Percentiles rank a stretch among this genome's conserved stretches.
phyloP scores from a whole-genome alignment of 2,113 vertebrate species.

The Pollachius pollachius region DNA sequence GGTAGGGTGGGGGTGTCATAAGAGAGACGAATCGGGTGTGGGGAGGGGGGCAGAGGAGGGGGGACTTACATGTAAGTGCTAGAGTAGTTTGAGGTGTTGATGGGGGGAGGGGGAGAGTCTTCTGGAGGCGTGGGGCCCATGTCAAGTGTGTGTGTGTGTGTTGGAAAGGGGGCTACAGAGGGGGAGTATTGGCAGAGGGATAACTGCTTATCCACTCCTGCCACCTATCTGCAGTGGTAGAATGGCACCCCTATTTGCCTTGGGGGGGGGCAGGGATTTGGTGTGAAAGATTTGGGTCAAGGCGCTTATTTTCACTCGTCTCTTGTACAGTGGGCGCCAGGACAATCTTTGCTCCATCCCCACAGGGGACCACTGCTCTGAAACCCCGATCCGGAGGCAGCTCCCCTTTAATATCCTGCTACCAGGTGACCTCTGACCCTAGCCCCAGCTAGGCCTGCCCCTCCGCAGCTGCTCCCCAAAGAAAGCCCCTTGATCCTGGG shows the following conservation, averaged over 20 bases:
- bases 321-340: background rate
- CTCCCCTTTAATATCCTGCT: slow-evolving; percentile 40
- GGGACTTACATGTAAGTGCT: background rate
- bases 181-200: slow-evolving; percentile 1
- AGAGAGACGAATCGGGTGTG: background rate
- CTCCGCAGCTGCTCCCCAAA: slow-evolving; percentile 44
- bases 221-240: slow-evolving; percentile 42
- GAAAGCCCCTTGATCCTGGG: slow-evolving; percentile 51
- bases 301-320: background rate
- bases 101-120: background rate
- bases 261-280: background rate
- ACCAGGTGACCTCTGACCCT: slow-evolving; percentile 36
- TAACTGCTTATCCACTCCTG: slow-evolving; percentile 39
- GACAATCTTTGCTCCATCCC: background rate
- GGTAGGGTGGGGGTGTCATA: background rate
- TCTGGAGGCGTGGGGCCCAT: too few species aligned
- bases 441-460: slow-evolving; percentile 19
- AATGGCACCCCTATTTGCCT: background rate
- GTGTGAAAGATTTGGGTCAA: background rate
- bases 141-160: slow-evolving; percentile 26
- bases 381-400: slow-evolving; percentile 20
- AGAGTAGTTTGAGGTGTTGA: background rate
- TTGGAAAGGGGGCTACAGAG: slow-evolving; percentile 12
- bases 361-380: slow-evolving; percentile 26
- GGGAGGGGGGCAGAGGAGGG: too few species aligned